Evolutionary conservation across 2,888 invertebrate species (phyloP).

Genomic region (Stenurella melanura): DNA sequence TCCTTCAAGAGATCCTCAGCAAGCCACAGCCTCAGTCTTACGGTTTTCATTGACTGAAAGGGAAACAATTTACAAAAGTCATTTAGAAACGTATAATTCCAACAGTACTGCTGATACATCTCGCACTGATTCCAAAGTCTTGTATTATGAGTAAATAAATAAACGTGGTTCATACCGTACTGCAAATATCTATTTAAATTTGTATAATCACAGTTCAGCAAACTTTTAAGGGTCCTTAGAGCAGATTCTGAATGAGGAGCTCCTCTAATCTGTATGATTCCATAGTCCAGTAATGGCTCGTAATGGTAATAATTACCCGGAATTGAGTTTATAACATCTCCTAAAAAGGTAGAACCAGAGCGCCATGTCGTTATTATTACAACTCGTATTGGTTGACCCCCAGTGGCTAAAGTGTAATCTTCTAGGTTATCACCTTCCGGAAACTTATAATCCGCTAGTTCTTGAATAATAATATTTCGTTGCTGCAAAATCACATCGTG

Average conservation of each 20-base stretch:
- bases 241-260: constrained; percentile 82
- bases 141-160: constrained; percentile 90
- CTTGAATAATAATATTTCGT: constrained; percentile 75
- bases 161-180: constrained; percentile 85
- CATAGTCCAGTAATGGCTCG: constrained; percentile 89
- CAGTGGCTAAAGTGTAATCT: constrained; percentile 81
- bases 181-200: constrained; percentile 84
- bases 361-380: constrained; percentile 92
- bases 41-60: constrained; percentile 92
- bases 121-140: constrained; percentile 89
- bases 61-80: constrained; percentile 89
- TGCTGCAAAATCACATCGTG: constrained; percentile 77
- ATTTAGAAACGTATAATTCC: constrained; percentile 82
- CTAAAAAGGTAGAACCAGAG: constrained; percentile 92
- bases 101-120: constrained; percentile 80
- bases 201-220: constrained; percentile 86
- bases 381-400: constrained; percentile 84
- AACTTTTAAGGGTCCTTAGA: constrained; percentile 80
- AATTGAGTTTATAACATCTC: constrained; percentile 88
- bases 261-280: constrained; percentile 87
- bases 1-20: constrained; percentile 84
- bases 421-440: constrained; percentile 78
- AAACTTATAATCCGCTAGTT: constrained; percentile 79
- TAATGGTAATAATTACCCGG: constrained; percentile 94
- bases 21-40: constrained; percentile 83